These are phyloP conservation scores for Piezodorus guildinii DNA, from an alignment of 1,140 invertebrate species.

Conservation along the genomic window DNA sequence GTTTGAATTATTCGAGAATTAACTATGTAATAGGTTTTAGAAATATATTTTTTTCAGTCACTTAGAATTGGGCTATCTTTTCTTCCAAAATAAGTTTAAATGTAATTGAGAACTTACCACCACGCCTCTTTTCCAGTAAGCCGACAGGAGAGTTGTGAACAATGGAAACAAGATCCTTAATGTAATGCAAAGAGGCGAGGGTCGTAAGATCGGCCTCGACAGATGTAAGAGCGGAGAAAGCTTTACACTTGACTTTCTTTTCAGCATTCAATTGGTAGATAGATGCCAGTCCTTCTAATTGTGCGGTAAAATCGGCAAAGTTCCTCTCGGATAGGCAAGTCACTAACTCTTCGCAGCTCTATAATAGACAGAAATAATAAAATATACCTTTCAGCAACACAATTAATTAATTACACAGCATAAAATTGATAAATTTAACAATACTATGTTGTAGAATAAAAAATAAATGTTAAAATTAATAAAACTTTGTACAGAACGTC, in stretches of 20 bases:
- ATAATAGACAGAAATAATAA: too few relatives aligned
- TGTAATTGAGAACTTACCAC: conserved; percentile 38
- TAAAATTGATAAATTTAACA: too few relatives aligned
- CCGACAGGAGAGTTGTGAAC: conserved; percentile 86
- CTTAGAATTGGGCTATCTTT: too few relatives aligned
- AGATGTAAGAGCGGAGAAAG: conserved; percentile 80
- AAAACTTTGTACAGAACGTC: too few relatives aligned
- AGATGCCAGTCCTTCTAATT: conserved; percentile 78
- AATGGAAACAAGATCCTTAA: conserved; percentile 73
- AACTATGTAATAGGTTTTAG: too few relatives aligned
- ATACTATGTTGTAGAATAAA: too few relatives aligned
- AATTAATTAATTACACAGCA: too few relatives aligned
- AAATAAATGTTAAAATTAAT: too few relatives aligned
- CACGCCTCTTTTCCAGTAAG: conserved; percentile 57
- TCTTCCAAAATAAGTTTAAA: too few relatives aligned
- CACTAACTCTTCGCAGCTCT: conserved; percentile 80
- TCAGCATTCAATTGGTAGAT: conserved; percentile 91
- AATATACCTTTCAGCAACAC: too few relatives aligned
- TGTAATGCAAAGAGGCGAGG: conserved; percentile 68
- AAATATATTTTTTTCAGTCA: too few relatives aligned
- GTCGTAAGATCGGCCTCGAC: conserved; percentile 82
- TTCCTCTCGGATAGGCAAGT: conserved; percentile 65
- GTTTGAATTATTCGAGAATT: too few relatives aligned
- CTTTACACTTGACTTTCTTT: conserved; percentile 87
- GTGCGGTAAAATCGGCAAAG: conserved; percentile 84